Evolutionary conservation across 2,113 vertebrate species (phyloP), one percentile per base, ranked within the genome.

Genomic region (Cynopterus brachyotis): DNA sequence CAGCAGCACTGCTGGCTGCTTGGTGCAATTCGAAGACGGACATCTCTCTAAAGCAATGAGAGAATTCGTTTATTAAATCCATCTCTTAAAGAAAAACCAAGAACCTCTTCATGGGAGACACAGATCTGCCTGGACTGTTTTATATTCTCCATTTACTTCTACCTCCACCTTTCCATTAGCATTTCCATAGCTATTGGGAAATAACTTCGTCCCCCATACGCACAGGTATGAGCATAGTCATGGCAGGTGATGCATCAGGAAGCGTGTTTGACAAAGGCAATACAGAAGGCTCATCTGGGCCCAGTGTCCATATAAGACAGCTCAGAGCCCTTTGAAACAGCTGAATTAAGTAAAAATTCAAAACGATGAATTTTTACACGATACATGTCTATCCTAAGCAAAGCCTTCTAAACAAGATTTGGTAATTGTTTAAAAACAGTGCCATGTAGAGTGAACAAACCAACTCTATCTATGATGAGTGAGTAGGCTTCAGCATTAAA

Each of bases 191-290:
- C 83, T 86, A 62, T n/a, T 64, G 32, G 66, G 42, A 66, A 91
- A 80, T 0, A 73, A 69, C 53, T 32, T 95, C 69, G 40, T 22
- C 28, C 57, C 47, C 75, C 13, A 50, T 9, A 62, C 12, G 26
- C 15, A 64, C 15, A 89, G 47, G 19, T 11, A 32, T 9, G 84
- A 70, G 32, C 42, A 70, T 0, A 3, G 67, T n/a, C 75, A 28
- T 0, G 0, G 55, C 45, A 83, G 80, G 87, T 11, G 73, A 32
- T 16, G 94, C 82, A n/a, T 13, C 70, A 62, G 62, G 20, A 93
- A 76, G 5, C 40, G 15, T 0, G 30, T 0, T 0, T 37, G 37
- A 72, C 57, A 0, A 0, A 59, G 6, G 2, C 8, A 10, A 6
- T 0, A 37, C 1, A 40, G 85, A 6, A 50, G 81, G 92, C 79